Percentiles rank a stretch among this genome's conserved stretches.
These are phyloP conservation scores for Cancer borealis DNA, from an alignment of 2,888 invertebrate genomes.

Conservation along the genomic window DNA sequence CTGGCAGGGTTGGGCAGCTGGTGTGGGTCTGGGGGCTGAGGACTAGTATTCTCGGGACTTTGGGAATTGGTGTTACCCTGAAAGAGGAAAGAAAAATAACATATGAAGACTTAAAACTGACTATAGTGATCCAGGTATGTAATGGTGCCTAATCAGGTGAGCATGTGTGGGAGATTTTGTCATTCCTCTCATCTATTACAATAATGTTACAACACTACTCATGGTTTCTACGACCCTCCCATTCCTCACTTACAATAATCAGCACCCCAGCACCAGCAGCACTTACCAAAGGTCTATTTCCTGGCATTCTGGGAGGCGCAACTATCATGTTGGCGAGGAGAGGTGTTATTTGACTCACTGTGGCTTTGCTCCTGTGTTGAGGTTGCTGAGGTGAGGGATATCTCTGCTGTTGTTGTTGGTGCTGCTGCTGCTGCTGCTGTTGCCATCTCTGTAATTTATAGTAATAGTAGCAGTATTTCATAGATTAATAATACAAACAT, in stretches of 20 bases:
- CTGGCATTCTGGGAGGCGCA: not conserved
- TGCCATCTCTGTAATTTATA: not conserved
- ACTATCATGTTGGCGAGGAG: not conserved
- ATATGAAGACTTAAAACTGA: too few species aligned
- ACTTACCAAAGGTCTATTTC: not conserved
- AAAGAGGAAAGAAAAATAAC: not conserved
- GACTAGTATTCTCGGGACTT: not conserved
- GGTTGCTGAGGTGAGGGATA: not conserved
- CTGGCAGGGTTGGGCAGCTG: constrained; percentile 70
- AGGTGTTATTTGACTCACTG: not conserved
- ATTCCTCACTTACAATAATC: too few species aligned
- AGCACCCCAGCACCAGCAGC: not conserved
- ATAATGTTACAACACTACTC: not conserved
- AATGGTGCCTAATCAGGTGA: too few species aligned
- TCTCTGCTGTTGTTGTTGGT: not conserved
- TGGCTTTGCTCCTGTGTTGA: not conserved
- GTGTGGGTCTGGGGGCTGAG: constrained; percentile 69
- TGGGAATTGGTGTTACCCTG: constrained; percentile 9
- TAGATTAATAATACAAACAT: not conserved
- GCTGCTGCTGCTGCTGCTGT: not conserved
- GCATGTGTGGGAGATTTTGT: too few species aligned
- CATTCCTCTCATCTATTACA: not conserved
- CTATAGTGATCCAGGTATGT: too few species aligned
- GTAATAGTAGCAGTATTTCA: not conserved
- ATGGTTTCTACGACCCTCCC: not conserved